These are phyloP conservation scores for Papilio protenor DNA, from an alignment of 2,888 invertebrate species.

Conservation along the genomic window DNA sequence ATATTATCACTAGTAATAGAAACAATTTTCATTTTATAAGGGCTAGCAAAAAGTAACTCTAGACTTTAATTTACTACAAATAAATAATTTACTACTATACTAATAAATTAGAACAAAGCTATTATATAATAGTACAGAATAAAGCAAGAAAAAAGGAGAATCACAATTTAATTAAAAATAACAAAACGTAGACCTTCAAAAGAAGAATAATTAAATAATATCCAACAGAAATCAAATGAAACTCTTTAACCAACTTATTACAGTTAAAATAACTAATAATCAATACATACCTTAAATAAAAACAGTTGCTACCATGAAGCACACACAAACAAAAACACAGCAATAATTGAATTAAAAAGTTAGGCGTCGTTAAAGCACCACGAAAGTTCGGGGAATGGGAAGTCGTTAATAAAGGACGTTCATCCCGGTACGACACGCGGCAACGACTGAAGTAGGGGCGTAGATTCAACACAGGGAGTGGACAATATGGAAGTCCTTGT, in stretches of 20 bases:
- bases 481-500: constrained; percentile 29
- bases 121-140: too few species aligned
- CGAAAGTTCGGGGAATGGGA: constrained; percentile 43
- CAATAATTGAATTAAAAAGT: constrained; percentile 24
- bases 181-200: too few species aligned
- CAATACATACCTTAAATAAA: constrained; percentile 3
- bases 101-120: too few species aligned
- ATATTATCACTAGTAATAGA: too few species aligned
- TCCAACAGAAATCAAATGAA: background rate
- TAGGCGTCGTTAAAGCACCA: constrained; percentile 41
- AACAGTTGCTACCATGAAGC: background rate
- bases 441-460: constrained; percentile 50
- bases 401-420: constrained; percentile 43
- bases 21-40: too few species aligned
- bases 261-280: background rate
- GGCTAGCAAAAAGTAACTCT: too few species aligned
- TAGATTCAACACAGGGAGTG: constrained; percentile 49
- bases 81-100: too few species aligned
- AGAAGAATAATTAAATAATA: too few species aligned
- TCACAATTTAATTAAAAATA: too few species aligned
- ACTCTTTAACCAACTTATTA: background rate
- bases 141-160: too few species aligned
- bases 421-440: constrained; percentile 48
- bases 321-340: constrained; percentile 15
- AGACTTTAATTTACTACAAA: too few species aligned